These are phyloP conservation scores for Microplitis mediator DNA, from an alignment of 1,140 invertebrate genomes.

Conservation along the genomic window DNA sequence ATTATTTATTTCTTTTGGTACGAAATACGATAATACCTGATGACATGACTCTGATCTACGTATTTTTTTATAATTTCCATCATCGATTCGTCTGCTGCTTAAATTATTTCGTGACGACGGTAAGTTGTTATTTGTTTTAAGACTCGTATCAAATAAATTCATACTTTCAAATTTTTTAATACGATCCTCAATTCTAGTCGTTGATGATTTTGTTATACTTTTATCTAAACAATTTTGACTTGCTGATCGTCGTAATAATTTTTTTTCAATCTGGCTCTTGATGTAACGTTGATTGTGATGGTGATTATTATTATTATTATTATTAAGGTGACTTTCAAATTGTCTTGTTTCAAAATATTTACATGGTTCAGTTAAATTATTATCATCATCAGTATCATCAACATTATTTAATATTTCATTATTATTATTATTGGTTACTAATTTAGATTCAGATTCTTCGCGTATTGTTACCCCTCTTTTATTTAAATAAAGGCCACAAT, in stretches of 20 bases:
- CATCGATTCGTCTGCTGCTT: neutral
- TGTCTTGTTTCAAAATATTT: slow-evolving; percentile 29
- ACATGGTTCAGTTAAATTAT: neutral
- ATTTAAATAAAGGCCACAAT: neutral
- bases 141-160: slow-evolving; percentile 47
- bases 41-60: slow-evolving; percentile 57
- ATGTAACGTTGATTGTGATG: slow-evolving; percentile 21
- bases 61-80: slow-evolving; percentile 37
- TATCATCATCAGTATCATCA: neutral
- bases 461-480: slow-evolving; percentile 1
- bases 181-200: slow-evolving; percentile 45
- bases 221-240: slow-evolving; percentile 39
- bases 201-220: slow-evolving; percentile 56
- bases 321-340: slow-evolving; percentile 34
- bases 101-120: slow-evolving; percentile 31
- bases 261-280: slow-evolving; percentile 44
- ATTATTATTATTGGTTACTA: neutral
- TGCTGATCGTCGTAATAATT: slow-evolving; percentile 37
- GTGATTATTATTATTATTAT: slow-evolving; percentile 33
- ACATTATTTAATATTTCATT: slow-evolving; percentile 20
- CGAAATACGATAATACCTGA: slow-evolving; percentile 40
- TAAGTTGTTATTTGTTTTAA: slow-evolving; percentile 33
- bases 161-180: slow-evolving; percentile 58
- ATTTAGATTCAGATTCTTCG: neutral
- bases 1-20: too few relatives aligned